Conservation (phyloP, 1,140 invertebrate genomes). For the Brachionus asplanchnoidis region DNA sequence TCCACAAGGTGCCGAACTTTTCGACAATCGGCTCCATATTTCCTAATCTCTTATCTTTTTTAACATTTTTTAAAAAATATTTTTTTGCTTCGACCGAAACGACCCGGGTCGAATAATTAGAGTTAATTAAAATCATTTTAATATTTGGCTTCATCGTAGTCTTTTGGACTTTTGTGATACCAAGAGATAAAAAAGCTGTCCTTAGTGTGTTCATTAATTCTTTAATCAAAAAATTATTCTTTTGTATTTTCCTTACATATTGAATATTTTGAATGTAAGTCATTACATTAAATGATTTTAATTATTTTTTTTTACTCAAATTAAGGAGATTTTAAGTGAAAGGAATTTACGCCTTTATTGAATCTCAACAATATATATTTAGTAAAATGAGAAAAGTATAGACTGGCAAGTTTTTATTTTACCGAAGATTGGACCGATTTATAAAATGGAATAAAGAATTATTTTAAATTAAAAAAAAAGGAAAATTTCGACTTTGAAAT, state of each 20-base stretch:
- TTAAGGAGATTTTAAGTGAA: neutral
- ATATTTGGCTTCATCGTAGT: neutral
- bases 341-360: neutral
- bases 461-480: neutral
- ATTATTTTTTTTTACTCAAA: neutral
- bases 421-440: neutral
- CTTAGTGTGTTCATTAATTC: neutral
- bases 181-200: neutral
- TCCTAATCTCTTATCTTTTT: neutral
- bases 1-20: constrained; percentile 8
- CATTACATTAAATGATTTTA: neutral
- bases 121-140: constrained; percentile 15
- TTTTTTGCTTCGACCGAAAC: neutral
- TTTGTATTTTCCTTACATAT: neutral
- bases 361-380: neutral
- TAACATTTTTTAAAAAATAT: neutral
- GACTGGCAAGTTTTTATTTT: neutral
- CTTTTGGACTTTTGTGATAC: neutral
- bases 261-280: neutral
- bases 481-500: neutral
- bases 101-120: neutral
- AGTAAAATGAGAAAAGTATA: neutral
- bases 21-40: constrained; percentile 9
- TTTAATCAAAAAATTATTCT: neutral
- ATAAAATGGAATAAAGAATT: neutral